phyloP scores from a whole-genome alignment of 2,888 invertebrate species.

The Fragum sueziense region DNA sequence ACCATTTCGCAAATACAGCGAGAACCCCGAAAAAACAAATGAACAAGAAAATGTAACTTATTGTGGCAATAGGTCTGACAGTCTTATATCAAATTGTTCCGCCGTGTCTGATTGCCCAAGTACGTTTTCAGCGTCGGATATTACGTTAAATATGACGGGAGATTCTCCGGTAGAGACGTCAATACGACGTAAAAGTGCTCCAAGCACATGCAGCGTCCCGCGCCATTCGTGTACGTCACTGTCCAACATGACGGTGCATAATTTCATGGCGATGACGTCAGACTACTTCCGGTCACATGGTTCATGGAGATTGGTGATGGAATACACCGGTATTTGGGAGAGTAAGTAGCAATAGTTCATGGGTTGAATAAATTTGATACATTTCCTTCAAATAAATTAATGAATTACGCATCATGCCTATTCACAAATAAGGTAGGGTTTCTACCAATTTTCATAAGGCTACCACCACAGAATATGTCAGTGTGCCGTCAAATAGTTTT shows the following conservation, averaged over 20 bases:
- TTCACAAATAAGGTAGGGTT: no score
- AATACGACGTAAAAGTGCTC: slow-evolving; percentile 60
- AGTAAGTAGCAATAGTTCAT: slow-evolving; percentile 75
- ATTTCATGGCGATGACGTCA: slow-evolving; percentile 74
- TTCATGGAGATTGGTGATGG: slow-evolving; percentile 72
- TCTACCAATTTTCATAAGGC: no score
- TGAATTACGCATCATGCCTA: no score
- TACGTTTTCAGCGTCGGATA: slow-evolving; percentile 68
- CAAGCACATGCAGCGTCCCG: slow-evolving; percentile 26
- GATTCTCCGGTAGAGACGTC: slow-evolving; percentile 49
- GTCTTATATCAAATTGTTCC: slow-evolving; percentile 46
- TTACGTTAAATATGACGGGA: slow-evolving; percentile 62
- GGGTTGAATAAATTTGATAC: no score
- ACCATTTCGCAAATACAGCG: slow-evolving; percentile 6
- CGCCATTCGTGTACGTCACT: slow-evolving; percentile 66
- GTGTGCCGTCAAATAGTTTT: no score
- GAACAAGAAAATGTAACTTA: slow-evolving; percentile 2
- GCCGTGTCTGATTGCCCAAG: slow-evolving; percentile 59
- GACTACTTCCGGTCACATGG: slow-evolving; percentile 77
- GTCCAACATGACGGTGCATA: slow-evolving; percentile 72
- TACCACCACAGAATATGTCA: no score
- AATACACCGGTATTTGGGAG: slow-evolving; percentile 72
- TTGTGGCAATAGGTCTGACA: slow-evolving; percentile 40
- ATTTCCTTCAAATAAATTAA: no score
- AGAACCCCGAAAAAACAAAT: not conserved